Evolutionary conservation across 2,113 vertebrate genomes (phyloP).

Genomic region (Acrocephalus kingi): DNA sequence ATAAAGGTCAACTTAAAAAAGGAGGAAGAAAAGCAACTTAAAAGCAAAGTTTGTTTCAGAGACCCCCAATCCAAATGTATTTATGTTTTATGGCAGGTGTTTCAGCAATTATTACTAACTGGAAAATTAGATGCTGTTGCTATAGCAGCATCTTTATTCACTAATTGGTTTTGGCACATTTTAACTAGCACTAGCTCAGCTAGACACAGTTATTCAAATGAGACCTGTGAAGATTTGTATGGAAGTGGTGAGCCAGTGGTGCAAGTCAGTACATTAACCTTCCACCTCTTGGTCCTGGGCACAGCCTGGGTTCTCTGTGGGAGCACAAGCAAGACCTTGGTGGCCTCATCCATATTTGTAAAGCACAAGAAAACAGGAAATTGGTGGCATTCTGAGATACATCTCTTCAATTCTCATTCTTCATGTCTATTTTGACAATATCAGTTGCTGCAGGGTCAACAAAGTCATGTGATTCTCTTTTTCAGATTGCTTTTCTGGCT

Average conservation of each 20-base stretch:
- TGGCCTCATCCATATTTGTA: not conserved
- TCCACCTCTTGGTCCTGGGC: not conserved
- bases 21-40: not conserved
- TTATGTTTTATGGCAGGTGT: conserved; percentile 52
- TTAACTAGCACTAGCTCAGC: conserved; percentile 2
- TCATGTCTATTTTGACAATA: not conserved
- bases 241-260: not conserved
- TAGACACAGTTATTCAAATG: not conserved
- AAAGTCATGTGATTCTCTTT: not conserved
- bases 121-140: conserved; percentile 27
- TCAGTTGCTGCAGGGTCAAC: not conserved
- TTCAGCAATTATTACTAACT: conserved; percentile 51
- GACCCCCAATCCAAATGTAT: not conserved
- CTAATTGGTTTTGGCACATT: conserved; percentile 54
- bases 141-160: conserved; percentile 39
- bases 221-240: not conserved
- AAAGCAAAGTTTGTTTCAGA: not conserved
- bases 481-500: not conserved
- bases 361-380: not conserved
- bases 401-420: not conserved
- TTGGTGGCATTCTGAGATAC: not conserved
- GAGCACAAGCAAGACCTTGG: not conserved
- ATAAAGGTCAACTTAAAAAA: not conserved
- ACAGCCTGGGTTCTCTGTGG: not conserved
- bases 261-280: not conserved